Conservation (phyloP, 2,113 vertebrate genomes). For the Alectura lathami region DNA sequence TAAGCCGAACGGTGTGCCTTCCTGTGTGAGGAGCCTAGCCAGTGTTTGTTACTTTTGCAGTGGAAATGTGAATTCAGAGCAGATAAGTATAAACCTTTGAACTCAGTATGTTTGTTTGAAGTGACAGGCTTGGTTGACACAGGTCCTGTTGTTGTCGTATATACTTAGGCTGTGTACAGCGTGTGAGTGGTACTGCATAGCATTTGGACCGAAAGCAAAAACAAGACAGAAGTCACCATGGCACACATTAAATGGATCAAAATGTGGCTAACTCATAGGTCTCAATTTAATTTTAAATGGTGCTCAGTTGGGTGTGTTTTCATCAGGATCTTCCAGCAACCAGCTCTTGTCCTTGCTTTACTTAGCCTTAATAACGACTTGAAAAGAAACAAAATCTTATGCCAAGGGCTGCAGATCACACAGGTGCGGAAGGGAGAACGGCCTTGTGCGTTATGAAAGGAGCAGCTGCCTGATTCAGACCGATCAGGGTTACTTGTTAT, state of each 20-base stretch:
- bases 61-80: constrained; percentile 65
- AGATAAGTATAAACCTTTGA: constrained; percentile 54
- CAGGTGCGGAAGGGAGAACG: background rate
- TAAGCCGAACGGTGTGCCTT: constrained; percentile 71
- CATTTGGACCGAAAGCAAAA: constrained; percentile 51
- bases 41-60: constrained; percentile 57
- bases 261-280: constrained; percentile 56
- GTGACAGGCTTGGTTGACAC: constrained; percentile 43
- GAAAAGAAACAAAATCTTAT: constrained; percentile 7
- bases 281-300: constrained; percentile 57
- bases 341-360: background rate
- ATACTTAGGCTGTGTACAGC: constrained; percentile 59
- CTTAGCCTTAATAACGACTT: background rate
- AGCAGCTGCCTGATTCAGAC: background rate
- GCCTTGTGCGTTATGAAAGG: background rate
- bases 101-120: constrained; percentile 50
- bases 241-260: constrained; percentile 65
- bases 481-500: background rate
- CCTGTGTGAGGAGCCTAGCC: constrained; percentile 65
- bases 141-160: constrained; percentile 48
- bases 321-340: constrained; percentile 18
- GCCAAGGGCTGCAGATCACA: background rate
- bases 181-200: constrained; percentile 51
- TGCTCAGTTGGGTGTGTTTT: constrained; percentile 36
- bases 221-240: background rate